Base-by-base conservation (phyloP, 2,113 vertebrate species). In the Elephas maximus region DNA sequence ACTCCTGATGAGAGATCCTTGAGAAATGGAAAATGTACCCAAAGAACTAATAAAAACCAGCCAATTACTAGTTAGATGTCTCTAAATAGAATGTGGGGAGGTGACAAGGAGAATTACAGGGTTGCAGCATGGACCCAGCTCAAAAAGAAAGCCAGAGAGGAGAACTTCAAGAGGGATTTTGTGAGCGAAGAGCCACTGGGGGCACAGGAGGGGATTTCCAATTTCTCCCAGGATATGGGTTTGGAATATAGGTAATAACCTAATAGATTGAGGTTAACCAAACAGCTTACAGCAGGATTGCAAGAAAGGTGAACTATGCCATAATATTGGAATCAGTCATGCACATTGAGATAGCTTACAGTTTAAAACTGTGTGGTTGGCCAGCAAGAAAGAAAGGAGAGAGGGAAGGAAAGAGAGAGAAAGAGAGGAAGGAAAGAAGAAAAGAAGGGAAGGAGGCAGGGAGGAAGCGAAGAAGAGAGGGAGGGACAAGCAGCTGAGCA, bases 1-100 rank as follows among this genome's bases (percentile, higher is more conserved):
- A 98, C 90, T 91, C 96, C 97, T 95, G 88, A 85, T 94, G 97
- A 97, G 98, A 95, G 80, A 94, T 94, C 84, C 90, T 94, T 92
- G 93, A 97, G 97, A 98, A 95, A 60, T 57, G 93, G 95, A 80
- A 98, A 97, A 97, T 95, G 89, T 83, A 85, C 85, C 84, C 94
- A 97, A 91, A 97, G 92, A 98, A 95, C 92, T 97, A 97, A 96
- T 94, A 98, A 98, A 98, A 94, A 92, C 63, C 51, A 82, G 94
- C 86, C 90, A 96, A 85, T 69, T 97, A 57, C 91, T 95, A 37
- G 95, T 77, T 37, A 90, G 95, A 90, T 90, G 93, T 90, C 77
- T 93, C 95, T 89, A 92, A 90, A 94, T 85, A 97, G 90, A 85
- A 65, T 41, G 20, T 30, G 85, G 77, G 67, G 79, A 96, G 86